Conservation (phyloP, 2,113 vertebrate species). For the Coptodon bakossiorum region DNA sequence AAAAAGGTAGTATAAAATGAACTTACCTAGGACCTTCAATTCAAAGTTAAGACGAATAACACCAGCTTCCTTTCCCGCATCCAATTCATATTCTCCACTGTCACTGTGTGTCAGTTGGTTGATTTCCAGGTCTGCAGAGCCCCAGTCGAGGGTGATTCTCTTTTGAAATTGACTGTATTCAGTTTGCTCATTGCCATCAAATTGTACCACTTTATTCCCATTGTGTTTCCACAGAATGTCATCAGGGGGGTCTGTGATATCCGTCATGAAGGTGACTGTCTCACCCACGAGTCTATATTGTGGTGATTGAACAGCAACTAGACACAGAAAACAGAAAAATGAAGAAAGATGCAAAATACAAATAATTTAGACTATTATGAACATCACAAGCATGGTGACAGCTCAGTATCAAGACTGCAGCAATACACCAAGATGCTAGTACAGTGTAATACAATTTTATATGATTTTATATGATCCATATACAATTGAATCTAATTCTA, state of each 20-base stretch:
- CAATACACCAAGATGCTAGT: accelerated
- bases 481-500: accelerated
- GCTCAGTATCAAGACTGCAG: not conserved
- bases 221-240: conserved; percentile 54
- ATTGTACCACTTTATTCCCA: conserved; percentile 33
- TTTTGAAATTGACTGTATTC: not conserved
- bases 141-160: conserved; percentile 27
- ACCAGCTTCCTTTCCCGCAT: too few relatives aligned
- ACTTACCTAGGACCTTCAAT: too few relatives aligned
- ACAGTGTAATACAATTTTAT: not conserved
- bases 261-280: not conserved
- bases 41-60: too few relatives aligned
- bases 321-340: not conserved
- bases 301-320: not conserved
- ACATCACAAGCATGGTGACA: not conserved
- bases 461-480: not conserved
- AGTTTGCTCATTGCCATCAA: not conserved
- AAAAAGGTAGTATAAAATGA: too few relatives aligned
- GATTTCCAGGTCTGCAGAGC: conserved; percentile 24
- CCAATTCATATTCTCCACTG: too few relatives aligned
- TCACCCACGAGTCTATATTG: conserved; percentile 8
- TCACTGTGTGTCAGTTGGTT: conserved; percentile 14
- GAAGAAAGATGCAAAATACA: not conserved
- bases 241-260: accelerated
- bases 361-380: not conserved